A percentile compares a stretch with the other conserved stretches of the same genome.
phyloP scores from a whole-genome alignment of 1,140 invertebrate species.

The Diprion similis region DNA sequence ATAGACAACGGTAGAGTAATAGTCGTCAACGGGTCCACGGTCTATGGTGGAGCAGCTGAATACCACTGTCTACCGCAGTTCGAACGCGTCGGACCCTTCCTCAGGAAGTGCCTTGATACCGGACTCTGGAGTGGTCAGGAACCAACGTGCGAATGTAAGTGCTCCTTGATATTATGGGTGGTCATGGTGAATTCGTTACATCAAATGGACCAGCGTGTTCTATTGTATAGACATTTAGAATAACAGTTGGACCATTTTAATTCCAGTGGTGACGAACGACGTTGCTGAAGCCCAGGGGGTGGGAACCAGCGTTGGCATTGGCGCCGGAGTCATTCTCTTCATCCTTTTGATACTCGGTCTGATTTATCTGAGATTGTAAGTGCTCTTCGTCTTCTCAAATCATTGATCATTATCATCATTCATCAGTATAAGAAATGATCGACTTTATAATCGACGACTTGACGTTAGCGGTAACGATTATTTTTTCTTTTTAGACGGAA shows the following conservation, averaged over 20 bases:
- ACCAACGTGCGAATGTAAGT: slow-evolving; percentile 74
- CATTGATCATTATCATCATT: slow-evolving; percentile 13
- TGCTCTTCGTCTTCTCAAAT: slow-evolving; percentile 38
- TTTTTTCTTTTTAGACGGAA: slow-evolving; percentile 68
- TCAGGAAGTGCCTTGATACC: slow-evolving; percentile 82
- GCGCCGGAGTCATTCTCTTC: slow-evolving; percentile 78
- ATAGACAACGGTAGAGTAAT: slow-evolving; percentile 88
- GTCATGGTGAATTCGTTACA: background rate
- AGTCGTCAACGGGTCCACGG: slow-evolving; percentile 82
- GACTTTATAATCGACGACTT: background rate
- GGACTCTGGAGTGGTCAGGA: slow-evolving; percentile 86
- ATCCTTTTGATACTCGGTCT: slow-evolving; percentile 77
- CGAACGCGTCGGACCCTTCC: slow-evolving; percentile 80
- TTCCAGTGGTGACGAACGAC: slow-evolving; percentile 65
- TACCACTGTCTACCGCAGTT: slow-evolving; percentile 89
- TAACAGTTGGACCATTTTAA: too few relatives aligned
- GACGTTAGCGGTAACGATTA: slow-evolving; percentile 6
- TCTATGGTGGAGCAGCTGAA: slow-evolving; percentile 81
- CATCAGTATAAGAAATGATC: background rate
- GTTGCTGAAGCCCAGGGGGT: slow-evolving; percentile 70
- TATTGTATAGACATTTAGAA: too few relatives aligned
- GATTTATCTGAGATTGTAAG: slow-evolving; percentile 79
- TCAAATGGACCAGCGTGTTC: background rate
- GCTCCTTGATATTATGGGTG: slow-evolving; percentile 19
- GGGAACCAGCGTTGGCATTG: slow-evolving; percentile 80